Base-by-base conservation (phyloP, 2,113 vertebrate genomes). In the Neomonachus schauinslandi region DNA sequence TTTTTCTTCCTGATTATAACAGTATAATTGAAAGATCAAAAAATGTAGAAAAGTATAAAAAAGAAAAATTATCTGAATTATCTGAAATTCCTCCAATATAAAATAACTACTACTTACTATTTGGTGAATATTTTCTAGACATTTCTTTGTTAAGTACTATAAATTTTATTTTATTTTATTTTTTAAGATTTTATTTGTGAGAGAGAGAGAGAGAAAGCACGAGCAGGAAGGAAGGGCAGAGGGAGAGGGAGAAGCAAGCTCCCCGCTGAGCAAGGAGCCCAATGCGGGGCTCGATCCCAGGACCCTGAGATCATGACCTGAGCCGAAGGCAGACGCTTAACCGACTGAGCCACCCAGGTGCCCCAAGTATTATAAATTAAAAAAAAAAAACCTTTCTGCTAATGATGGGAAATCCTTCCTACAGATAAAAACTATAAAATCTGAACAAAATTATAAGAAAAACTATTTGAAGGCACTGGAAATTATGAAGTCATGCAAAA, bases 31-130 rank as follows among this genome's bases (percentile, higher is more conserved):
- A 76, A 93, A 76, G 71, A 57, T 74, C 53, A 96, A 80, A 33
- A 95, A 84, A 81, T 85, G 89, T 71, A 69, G 61, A 59, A 88
- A 95, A 67, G 36, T 15, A 51, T 82, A 33, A 76, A 71, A 93
- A 49, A 72, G 2, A 31, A 87, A 63, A 80, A 71, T 24, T 76
- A 82, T 36, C 11, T 79, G 63, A 93, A 13, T 51, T 84, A 57
- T 65, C 36, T 79, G 16, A 59, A 89, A 89, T 85, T 69, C 16
- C 33, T 71, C 3, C 22, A 24, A 8, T 61, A 4, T 89, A 80
- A 94, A 86, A 79, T 76, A 93, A 55, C 11, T 33, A 39, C 36
- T 74, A 42, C 2, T 69, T 59, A 88, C 14, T 12, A 77, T 22
- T 39, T 87, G 28, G 10, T 74, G 9, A 55, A 61, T 80, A 86